phyloP scores from a whole-genome alignment of 2,888 invertebrate species.

The Himalopsyche tibetana region DNA sequence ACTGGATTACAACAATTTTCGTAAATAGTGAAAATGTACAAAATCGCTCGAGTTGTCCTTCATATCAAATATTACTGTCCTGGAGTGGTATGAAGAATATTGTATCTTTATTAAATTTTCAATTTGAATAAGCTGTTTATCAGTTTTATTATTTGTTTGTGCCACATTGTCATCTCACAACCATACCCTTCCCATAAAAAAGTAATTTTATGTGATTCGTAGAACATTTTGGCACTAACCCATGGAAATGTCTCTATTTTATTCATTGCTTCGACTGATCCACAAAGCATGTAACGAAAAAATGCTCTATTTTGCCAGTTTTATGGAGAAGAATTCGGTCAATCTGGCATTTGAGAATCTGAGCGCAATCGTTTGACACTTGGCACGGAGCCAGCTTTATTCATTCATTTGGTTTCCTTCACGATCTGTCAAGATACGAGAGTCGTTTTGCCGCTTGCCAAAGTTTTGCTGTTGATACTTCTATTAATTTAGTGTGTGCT shows the following conservation, averaged over 20 bases:
- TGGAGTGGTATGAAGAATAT: no score
- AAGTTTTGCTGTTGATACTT: not conserved
- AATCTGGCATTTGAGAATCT: not conserved
- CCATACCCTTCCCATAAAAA: not conserved
- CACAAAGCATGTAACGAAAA: not conserved
- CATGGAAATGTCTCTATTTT: not conserved
- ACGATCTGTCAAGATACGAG: not conserved
- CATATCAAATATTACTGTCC: no score
- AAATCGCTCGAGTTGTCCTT: no score
- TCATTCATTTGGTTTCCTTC: constrained; percentile 12
- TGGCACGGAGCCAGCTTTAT: not conserved
- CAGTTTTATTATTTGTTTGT: no score
- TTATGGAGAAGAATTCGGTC: not conserved
- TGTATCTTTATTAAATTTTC: no score
- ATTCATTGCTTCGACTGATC: not conserved
- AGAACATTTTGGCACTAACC: not conserved
- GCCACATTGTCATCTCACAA: no score
- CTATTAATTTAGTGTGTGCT: not conserved
- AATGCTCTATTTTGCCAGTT: not conserved
- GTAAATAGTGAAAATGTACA: no score
- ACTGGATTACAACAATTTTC: no score
- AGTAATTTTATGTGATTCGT: not conserved
- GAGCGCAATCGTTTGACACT: not conserved
- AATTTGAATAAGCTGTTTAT: no score
- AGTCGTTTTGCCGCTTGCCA: not conserved